Evolutionary conservation across 2,888 invertebrate species (phyloP).

Genomic region (Tinea trinotella): DNA sequence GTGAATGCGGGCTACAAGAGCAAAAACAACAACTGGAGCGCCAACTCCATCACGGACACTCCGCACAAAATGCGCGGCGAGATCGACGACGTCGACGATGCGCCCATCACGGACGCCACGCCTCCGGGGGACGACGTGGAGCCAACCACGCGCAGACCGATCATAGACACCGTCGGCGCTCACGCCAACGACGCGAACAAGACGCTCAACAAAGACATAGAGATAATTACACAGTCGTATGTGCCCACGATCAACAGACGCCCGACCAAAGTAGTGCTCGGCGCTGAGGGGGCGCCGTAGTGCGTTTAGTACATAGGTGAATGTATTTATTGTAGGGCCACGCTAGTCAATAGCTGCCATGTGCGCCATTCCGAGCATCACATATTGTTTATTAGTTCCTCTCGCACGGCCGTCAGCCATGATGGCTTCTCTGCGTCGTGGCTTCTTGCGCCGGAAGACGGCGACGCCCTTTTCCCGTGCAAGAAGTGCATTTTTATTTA

Average conservation of each 20-base stretch:
- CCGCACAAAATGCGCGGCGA: constrained; percentile 46
- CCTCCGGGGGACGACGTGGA: constrained; percentile 53
- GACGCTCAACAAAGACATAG: constrained; percentile 49
- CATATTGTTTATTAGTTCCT: not conserved
- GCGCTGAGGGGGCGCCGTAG: constrained; percentile 52
- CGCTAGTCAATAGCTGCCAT: not conserved
- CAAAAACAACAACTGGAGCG: constrained; percentile 58
- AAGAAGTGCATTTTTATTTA: constrained; percentile 61
- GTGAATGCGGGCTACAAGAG: constrained; percentile 61
- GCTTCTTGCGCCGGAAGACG: constrained; percentile 71
- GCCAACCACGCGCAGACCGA: constrained; percentile 52
- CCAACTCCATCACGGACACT: constrained; percentile 58
- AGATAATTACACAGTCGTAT: constrained; percentile 55
- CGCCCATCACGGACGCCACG: constrained; percentile 48
- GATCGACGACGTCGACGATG: constrained; percentile 54
- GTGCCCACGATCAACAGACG: constrained; percentile 51
- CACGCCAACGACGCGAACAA: constrained; percentile 27
- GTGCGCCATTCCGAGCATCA: not conserved
- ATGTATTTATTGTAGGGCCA: not conserved
- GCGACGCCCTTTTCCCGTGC: constrained; percentile 65
- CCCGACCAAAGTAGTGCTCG: constrained; percentile 50
- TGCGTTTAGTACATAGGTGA: constrained; percentile 57
- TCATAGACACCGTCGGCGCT: constrained; percentile 59
- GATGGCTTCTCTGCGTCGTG: constrained; percentile 27
- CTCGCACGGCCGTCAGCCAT: not conserved